phyloP scores from a whole-genome alignment of 2,113 vertebrate genomes.

The Stictonetta naevosa region DNA sequence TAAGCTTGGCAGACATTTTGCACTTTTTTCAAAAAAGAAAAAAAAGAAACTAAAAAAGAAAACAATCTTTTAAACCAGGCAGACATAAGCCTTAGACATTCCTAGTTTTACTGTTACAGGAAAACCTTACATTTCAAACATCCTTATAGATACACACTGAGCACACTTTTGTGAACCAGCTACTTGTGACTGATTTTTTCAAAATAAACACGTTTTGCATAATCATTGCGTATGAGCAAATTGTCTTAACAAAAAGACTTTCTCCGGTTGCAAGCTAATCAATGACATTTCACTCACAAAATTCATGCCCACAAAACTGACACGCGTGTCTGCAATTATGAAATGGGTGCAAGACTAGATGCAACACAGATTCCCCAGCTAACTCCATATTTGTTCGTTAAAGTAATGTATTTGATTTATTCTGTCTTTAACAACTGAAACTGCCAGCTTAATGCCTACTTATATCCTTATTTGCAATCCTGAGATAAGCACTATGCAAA shows the following conservation, averaged over 20 bases:
- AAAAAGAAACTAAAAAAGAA: background rate
- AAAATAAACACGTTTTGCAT: background rate
- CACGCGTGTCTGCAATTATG: background rate
- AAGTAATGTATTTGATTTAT: background rate
- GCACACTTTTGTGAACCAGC: background rate
- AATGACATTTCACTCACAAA: background rate
- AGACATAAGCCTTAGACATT: slow-evolving; percentile 9
- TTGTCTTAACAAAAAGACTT: background rate
- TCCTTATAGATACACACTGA: background rate
- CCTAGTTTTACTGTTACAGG: slow-evolving; percentile 35
- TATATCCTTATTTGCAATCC: background rate
- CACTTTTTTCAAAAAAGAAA: slow-evolving; percentile 27
- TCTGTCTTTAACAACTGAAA: background rate
- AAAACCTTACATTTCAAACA: slow-evolving; percentile 31
- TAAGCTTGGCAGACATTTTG: slow-evolving; percentile 79
- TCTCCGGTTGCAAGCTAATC: background rate
- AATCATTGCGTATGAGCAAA: background rate
- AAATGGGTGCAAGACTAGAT: background rate
- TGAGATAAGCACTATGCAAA: slow-evolving; percentile 6
- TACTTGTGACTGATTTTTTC: background rate
- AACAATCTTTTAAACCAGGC: slow-evolving; percentile 48
- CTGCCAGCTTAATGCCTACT: background rate
- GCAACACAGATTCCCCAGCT: background rate
- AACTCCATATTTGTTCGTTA: background rate
- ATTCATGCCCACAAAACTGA: background rate